These are phyloP conservation scores for Edolisoma coerulescens DNA, from an alignment of 2,113 vertebrate genomes.

Conservation along the genomic window DNA sequence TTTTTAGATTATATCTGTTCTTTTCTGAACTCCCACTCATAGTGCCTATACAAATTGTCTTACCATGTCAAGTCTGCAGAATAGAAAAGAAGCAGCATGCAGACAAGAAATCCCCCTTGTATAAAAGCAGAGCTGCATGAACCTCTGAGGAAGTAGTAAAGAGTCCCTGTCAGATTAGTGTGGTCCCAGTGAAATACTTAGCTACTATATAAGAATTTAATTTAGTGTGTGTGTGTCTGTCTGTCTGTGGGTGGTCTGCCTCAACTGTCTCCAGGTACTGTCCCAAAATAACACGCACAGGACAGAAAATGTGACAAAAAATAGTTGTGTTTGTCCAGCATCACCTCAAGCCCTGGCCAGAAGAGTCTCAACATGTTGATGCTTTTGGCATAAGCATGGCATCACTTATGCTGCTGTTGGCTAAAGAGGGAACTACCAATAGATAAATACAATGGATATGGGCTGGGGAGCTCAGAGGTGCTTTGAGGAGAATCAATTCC, in stretches of 20 bases:
- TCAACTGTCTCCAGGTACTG: not conserved
- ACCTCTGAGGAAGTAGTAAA: slow-evolving; percentile 4
- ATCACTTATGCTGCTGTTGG: not conserved
- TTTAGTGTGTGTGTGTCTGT: not conserved
- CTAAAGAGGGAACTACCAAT: not conserved
- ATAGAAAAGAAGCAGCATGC: slow-evolving; percentile 32
- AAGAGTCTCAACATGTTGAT: not conserved
- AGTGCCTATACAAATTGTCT: slow-evolving; percentile 22
- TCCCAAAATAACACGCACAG: not conserved
- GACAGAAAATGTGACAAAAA: not conserved
- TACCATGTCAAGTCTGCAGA: slow-evolving; percentile 20
- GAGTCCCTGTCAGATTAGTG: not conserved
- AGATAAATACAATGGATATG: not conserved
- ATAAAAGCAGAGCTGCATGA: not conserved
- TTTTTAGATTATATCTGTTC: slow-evolving; percentile 56
- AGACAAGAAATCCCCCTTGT: slow-evolving; percentile 31
- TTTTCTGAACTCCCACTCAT: slow-evolving; percentile 45
- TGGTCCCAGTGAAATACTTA: not conserved
- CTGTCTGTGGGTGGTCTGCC: not conserved
- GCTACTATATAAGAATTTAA: not conserved
- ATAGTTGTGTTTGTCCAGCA: not conserved
- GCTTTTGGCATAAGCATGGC: not conserved
- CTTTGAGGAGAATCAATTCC: not conserved
- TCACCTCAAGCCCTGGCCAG: not conserved
- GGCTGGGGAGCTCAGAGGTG: not conserved